A percentile compares a stretch with the other conserved stretches of the same genome.
These are phyloP conservation scores for Heliconius cydno DNA, from an alignment of 2,888 invertebrate genomes.

Conservation along the genomic window DNA sequence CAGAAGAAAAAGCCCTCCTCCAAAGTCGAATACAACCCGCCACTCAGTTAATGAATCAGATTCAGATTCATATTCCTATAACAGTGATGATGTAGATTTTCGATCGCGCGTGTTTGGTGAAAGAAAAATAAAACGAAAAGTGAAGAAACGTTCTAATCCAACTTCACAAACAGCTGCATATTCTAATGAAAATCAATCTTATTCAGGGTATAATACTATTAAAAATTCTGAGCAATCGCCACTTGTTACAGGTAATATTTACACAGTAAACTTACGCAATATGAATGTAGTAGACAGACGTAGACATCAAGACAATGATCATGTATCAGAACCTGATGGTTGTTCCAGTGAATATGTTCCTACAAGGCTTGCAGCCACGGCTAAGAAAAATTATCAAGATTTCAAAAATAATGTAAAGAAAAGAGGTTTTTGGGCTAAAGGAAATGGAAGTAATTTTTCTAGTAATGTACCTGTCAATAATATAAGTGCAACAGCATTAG, in stretches of 20 bases:
- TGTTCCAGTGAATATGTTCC: slow-evolving; percentile 78
- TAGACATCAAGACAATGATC: slow-evolving; percentile 51
- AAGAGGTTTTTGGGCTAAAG: slow-evolving; percentile 79
- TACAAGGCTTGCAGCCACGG: slow-evolving; percentile 70
- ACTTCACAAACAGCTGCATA: background rate
- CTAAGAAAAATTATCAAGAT: slow-evolving; percentile 77
- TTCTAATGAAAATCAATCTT: slow-evolving; percentile 52
- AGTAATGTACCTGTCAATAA: slow-evolving; percentile 54
- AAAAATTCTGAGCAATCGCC: slow-evolving; percentile 66
- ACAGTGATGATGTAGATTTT: slow-evolving; percentile 75
- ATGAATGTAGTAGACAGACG: slow-evolving; percentile 61
- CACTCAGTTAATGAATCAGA: slow-evolving; percentile 63
- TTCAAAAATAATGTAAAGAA: slow-evolving; percentile 76
- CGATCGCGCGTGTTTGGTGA: slow-evolving; percentile 71
- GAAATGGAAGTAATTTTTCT: slow-evolving; percentile 63
- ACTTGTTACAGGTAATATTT: slow-evolving; percentile 73
- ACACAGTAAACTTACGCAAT: slow-evolving; percentile 68
- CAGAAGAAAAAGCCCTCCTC: slow-evolving; percentile 47
- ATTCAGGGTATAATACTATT: slow-evolving; percentile 70
- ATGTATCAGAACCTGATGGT: slow-evolving; percentile 62
- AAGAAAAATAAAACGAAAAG: slow-evolving; percentile 63
- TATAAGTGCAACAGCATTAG: slow-evolving; percentile 34
- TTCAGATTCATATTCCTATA: slow-evolving; percentile 72
- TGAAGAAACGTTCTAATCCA: slow-evolving; percentile 56
- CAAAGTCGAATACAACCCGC: slow-evolving; percentile 49